phyloP scores from a whole-genome alignment of 2,888 invertebrate species.

The Campopleginae sp. region DNA sequence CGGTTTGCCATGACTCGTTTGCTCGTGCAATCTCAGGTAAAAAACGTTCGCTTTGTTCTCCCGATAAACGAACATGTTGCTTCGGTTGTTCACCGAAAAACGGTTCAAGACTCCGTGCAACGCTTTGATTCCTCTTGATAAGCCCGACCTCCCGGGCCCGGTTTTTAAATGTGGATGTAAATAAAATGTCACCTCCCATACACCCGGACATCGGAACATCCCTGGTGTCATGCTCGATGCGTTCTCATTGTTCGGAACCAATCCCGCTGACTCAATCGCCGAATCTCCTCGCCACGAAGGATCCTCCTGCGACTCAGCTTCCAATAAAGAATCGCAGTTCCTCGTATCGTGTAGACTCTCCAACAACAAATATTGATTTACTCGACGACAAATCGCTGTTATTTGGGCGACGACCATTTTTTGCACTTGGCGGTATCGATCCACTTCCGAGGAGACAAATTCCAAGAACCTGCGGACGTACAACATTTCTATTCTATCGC shows the following conservation, averaged over 20 bases:
- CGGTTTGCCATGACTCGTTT: slow-evolving; percentile 80
- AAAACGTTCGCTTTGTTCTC: slow-evolving; percentile 88
- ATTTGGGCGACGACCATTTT: slow-evolving; percentile 86
- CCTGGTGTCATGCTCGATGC: slow-evolving; percentile 86
- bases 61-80: slow-evolving; percentile 91
- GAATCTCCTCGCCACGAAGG: slow-evolving; percentile 77
- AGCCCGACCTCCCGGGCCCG: slow-evolving; percentile 86
- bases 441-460: slow-evolving; percentile 85
- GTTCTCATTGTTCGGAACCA: slow-evolving; percentile 70
- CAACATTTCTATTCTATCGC: neutral
- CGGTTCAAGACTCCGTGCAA: slow-evolving; percentile 88
- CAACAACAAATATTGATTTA: slow-evolving; percentile 90
- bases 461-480: slow-evolving; percentile 85
- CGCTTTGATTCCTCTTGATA: slow-evolving; percentile 88
- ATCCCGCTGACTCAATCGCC: slow-evolving; percentile 70
- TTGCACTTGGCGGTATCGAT: slow-evolving; percentile 85
- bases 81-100: slow-evolving; percentile 89
- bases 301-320: slow-evolving; percentile 87
- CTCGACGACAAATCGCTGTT: slow-evolving; percentile 87
- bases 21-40: slow-evolving; percentile 85
- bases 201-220: slow-evolving; percentile 90
- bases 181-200: slow-evolving; percentile 89
- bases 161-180: slow-evolving; percentile 90
- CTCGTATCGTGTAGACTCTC: slow-evolving; percentile 88
- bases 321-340: slow-evolving; percentile 88